These are phyloP conservation scores for Ophonus ardosiacus DNA, from an alignment of 2,888 invertebrate species.

Conservation along the genomic window DNA sequence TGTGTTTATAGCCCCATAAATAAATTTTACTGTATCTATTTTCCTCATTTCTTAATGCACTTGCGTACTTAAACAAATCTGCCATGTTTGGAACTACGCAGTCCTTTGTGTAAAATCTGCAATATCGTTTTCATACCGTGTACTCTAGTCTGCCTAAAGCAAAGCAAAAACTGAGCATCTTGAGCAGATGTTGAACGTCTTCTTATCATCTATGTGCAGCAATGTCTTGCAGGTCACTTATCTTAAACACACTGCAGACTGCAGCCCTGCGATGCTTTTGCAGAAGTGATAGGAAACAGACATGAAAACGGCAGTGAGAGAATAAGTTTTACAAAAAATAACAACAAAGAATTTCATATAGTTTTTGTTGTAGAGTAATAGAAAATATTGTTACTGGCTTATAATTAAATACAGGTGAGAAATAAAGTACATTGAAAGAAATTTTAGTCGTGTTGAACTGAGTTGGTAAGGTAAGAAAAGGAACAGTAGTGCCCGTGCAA, in stretches of 20 bases:
- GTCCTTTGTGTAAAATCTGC: too few species aligned
- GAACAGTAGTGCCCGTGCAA: too few species aligned
- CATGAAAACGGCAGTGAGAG: background rate
- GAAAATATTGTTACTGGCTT: too few species aligned
- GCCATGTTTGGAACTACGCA: background rate
- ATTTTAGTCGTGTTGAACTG: too few species aligned
- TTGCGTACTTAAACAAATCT: background rate
- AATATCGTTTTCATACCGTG: too few species aligned
- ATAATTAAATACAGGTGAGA: too few species aligned
- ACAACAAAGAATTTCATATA: too few species aligned
- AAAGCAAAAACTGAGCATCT: background rate
- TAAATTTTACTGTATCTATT: background rate
- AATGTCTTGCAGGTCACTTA: background rate
- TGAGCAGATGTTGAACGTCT: background rate
- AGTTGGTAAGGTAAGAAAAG: too few species aligned
- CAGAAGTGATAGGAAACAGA: background rate
- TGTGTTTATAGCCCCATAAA: background rate
- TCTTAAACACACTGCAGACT: background rate
- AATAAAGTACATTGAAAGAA: too few species aligned
- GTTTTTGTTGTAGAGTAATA: too few species aligned
- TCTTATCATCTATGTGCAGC: background rate
- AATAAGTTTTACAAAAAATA: too few species aligned
- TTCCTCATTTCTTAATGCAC: background rate
- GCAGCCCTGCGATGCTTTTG: background rate
- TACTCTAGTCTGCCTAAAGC: too few species aligned